Conservation (phyloP, 2,797 vertebrate genomes). For the Euphonia xanthogaster region DNA sequence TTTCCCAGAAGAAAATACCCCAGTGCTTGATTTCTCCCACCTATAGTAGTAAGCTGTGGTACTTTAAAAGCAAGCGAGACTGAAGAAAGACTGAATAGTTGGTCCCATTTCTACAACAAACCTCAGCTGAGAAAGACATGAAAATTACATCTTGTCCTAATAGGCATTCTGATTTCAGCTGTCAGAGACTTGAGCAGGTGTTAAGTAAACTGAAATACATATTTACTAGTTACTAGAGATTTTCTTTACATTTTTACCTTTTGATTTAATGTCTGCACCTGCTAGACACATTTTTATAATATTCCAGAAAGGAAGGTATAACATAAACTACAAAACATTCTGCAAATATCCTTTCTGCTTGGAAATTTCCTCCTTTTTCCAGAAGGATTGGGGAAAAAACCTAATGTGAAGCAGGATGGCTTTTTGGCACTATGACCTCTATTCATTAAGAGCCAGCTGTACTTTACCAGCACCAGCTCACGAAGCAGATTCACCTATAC, state of each 20-base stretch:
- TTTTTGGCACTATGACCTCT: slow-evolving; percentile 38
- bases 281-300: slow-evolving; percentile 41
- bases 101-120: background rate
- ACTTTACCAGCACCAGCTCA: background rate
- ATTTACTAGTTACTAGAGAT: slow-evolving; percentile 40
- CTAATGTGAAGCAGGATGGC: background rate
- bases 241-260: slow-evolving; percentile 35
- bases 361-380: slow-evolving; percentile 49
- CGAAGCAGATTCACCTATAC: background rate
- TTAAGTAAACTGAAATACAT: slow-evolving; percentile 41
- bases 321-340: slow-evolving; percentile 32
- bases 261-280: slow-evolving; percentile 58
- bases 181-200: slow-evolving; percentile 45
- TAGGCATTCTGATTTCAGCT: slow-evolving; percentile 19
- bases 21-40: background rate
- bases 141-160: slow-evolving; percentile 3
- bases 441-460: slow-evolving; percentile 16
- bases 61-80: background rate
- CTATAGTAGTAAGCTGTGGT: background rate
- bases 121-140: background rate
- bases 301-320: slow-evolving; percentile 40
- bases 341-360: slow-evolving; percentile 36
- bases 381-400: background rate
- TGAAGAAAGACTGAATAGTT: background rate
- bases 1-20: background rate